A percentile compares a stretch with the other conserved stretches of the same genome.
Evolutionary conservation across 2,113 vertebrate species (phyloP).

Genomic region (Puma concolor): DNA sequence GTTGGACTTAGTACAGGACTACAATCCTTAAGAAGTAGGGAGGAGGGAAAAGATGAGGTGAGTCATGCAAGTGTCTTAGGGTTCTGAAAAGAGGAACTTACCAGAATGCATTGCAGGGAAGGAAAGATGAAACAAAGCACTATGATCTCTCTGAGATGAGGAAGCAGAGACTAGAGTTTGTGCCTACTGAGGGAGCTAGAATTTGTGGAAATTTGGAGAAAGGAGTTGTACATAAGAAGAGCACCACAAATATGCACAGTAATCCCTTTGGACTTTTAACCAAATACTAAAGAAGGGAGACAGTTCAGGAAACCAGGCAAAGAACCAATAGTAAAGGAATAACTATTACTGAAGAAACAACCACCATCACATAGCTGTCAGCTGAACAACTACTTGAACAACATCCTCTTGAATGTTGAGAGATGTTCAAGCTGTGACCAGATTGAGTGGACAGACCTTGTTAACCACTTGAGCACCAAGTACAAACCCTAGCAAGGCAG

Average conservation of each 20-base stretch:
- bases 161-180: neutral
- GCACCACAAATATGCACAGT: neutral
- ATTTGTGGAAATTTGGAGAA: neutral
- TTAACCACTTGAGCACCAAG: neutral
- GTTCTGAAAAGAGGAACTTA: neutral
- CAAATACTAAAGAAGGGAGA: neutral
- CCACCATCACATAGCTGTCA: neutral
- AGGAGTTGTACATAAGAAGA: neutral
- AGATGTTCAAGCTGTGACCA: neutral
- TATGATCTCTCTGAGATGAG: neutral
- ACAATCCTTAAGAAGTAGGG: neutral
- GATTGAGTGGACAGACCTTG: neutral
- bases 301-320: neutral
- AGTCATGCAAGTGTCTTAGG: neutral
- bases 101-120: neutral
- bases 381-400: neutral
- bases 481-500: neutral
- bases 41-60: neutral
- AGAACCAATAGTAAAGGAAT: neutral
- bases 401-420: neutral
- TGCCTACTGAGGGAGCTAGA: neutral
- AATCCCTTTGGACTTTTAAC: neutral
- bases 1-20: neutral
- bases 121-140: neutral
- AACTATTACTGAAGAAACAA: neutral